These are phyloP conservation scores for Prosopocoilus inquinatus DNA, from an alignment of 2,888 invertebrate genomes.

Conservation along the genomic window DNA sequence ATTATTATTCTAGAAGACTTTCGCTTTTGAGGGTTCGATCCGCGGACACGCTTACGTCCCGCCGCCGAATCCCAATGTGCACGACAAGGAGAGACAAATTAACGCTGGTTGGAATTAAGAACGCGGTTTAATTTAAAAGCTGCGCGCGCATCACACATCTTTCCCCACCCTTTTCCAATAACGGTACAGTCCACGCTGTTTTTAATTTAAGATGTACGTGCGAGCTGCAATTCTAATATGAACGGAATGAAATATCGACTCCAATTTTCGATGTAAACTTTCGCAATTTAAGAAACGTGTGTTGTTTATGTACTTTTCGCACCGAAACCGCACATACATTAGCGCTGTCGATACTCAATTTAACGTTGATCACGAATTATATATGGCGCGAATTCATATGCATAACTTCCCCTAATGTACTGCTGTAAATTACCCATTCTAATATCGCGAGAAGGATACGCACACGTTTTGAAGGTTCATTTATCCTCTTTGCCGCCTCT, in stretches of 20 bases:
- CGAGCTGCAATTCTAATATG: slow-evolving; percentile 32
- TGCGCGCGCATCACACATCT: slow-evolving; percentile 40
- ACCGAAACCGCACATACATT: slow-evolving; percentile 16
- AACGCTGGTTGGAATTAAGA: slow-evolving; percentile 43
- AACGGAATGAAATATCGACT: slow-evolving; percentile 33
- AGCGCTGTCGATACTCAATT: background rate
- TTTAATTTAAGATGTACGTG: slow-evolving; percentile 42
- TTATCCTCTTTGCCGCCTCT: too few species aligned
- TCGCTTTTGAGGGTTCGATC: slow-evolving; percentile 41
- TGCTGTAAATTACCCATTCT: too few species aligned
- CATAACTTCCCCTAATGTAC: background rate
- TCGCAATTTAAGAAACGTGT: slow-evolving; percentile 29
- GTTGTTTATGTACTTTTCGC: slow-evolving; percentile 24
- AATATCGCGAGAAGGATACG: too few species aligned
- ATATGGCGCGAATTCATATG: background rate
- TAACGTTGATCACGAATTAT: background rate
- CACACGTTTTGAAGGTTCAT: too few species aligned
- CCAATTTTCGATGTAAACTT: slow-evolving; percentile 33
- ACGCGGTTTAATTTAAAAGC: slow-evolving; percentile 41
- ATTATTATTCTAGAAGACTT: slow-evolving; percentile 49
- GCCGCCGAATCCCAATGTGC: slow-evolving; percentile 20
- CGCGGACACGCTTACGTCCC: slow-evolving; percentile 26
- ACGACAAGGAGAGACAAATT: slow-evolving; percentile 36
- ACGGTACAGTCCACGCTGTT: slow-evolving; percentile 39
- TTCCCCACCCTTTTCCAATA: slow-evolving; percentile 31